These are phyloP conservation scores for Myiopsitta monachus DNA, from an alignment of 2,113 vertebrate genomes.

Conservation along the genomic window DNA sequence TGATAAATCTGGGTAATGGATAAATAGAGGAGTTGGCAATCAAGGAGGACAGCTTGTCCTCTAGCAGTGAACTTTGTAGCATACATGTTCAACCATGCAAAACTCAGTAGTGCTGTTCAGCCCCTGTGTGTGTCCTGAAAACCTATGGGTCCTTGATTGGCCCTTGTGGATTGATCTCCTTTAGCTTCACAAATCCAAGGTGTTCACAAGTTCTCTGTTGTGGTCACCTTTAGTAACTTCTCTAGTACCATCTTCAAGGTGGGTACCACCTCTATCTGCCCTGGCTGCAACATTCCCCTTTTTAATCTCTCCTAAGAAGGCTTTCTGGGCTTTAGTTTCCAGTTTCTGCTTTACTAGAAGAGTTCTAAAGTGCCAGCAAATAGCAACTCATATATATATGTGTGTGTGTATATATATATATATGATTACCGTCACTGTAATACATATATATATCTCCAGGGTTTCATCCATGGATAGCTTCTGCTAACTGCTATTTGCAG, in stretches of 20 bases:
- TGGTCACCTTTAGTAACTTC: background rate
- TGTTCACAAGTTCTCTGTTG: no score
- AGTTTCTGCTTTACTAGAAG: background rate
- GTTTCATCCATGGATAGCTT: background rate
- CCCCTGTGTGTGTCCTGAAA: background rate
- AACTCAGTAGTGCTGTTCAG: fast-evolving
- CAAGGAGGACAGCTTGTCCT: background rate
- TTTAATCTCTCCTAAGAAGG: background rate
- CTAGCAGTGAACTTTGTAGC: background rate
- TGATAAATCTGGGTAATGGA: background rate
- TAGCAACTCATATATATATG: background rate
- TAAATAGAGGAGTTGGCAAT: fast-evolving
- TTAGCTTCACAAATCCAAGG: background rate
- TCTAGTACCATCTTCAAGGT: fast-evolving
- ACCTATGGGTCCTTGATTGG: fast-evolving
- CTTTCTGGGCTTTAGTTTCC: background rate
- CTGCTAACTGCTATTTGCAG: fast-evolving
- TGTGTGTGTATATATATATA: background rate
- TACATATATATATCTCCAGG: background rate
- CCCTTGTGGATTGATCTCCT: background rate
- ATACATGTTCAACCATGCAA: fast-evolving
- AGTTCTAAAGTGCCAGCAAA: background rate
- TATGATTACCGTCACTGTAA: background rate
- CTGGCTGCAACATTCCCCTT: background rate
- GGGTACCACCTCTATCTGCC: background rate